Evolutionary conservation across 2,888 invertebrate species (phyloP).

Genomic region (Temnothorax unifasciatus): DNA sequence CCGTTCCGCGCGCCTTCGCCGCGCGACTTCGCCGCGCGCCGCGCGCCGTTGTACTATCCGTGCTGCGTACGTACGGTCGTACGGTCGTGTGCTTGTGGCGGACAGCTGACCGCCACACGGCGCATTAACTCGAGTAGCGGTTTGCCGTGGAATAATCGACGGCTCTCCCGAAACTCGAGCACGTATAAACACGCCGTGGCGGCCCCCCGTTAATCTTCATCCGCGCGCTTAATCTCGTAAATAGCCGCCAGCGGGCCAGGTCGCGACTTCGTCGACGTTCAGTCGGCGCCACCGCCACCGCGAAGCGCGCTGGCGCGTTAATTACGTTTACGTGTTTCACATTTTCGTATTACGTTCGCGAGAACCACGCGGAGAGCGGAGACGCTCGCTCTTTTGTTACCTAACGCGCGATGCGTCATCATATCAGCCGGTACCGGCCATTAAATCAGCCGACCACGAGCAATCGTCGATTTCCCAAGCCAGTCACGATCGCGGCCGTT

Average conservation of each 20-base stretch:
- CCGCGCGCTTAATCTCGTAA: slow-evolving; percentile 42
- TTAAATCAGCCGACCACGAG: slow-evolving; percentile 59
- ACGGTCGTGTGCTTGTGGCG: too few relatives aligned
- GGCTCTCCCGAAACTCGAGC: slow-evolving; percentile 35
- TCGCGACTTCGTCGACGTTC: slow-evolving; percentile 32
- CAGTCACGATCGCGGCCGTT: slow-evolving; percentile 52
- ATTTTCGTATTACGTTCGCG: background rate
- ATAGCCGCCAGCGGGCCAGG: background rate
- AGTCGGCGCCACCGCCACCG: slow-evolving; percentile 4
- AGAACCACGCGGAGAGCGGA: too few relatives aligned
- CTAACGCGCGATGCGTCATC: background rate
- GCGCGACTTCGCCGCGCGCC: too few relatives aligned
- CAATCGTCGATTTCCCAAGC: slow-evolving; percentile 40
- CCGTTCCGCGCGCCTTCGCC: too few relatives aligned
- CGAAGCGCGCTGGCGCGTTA: slow-evolving; percentile 20
- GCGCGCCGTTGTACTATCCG: too few relatives aligned
- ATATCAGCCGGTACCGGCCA: slow-evolving; percentile 6
- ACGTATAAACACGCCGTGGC: slow-evolving; percentile 10
- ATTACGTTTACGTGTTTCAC: slow-evolving; percentile 42
- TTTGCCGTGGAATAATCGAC: slow-evolving; percentile 45
- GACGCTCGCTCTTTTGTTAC: background rate
- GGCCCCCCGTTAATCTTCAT: slow-evolving; percentile 42
- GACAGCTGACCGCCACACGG: too few relatives aligned
- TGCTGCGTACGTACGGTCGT: too few relatives aligned
- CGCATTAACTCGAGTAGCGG: slow-evolving; percentile 33